Conservation (phyloP, 2,797 vertebrate species). For the Astyanax mexicanus region DNA sequence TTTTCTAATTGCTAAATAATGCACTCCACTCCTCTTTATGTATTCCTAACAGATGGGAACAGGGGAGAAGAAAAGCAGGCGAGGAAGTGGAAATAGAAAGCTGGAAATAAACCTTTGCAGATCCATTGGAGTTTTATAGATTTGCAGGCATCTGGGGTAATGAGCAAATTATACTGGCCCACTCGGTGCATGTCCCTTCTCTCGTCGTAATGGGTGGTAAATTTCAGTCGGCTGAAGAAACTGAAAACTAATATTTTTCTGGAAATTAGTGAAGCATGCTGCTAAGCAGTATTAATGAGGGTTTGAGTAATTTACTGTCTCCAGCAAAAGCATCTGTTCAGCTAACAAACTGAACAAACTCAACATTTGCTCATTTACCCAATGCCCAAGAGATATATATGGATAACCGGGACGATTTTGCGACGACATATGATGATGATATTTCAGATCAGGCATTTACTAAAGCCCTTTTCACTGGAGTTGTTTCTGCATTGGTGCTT, state of each 20-base stretch:
- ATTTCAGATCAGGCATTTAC: not conserved
- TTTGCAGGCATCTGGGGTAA: constrained; percentile 45
- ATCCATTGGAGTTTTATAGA: constrained; percentile 53
- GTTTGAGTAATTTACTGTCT: constrained; percentile 36
- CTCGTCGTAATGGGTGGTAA: constrained; percentile 24
- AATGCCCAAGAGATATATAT: constrained; percentile 8
- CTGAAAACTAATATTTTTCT: constrained; percentile 35
- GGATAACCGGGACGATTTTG: not conserved
- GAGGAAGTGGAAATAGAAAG: constrained; percentile 38
- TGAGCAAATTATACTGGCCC: constrained; percentile 42
- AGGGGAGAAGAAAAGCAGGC: constrained; percentile 34
- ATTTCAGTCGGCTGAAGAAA: constrained; percentile 26
- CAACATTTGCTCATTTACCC: constrained; percentile 25
- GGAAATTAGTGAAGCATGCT: constrained; percentile 31
- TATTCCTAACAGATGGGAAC: constrained; percentile 55
- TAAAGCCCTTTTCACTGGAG: too few relatives aligned
- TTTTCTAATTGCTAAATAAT: constrained; percentile 61
- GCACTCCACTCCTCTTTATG: constrained; percentile 45
- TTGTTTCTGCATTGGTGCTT: too few relatives aligned
- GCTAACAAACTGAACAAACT: constrained; percentile 28
- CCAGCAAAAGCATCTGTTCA: constrained; percentile 33
- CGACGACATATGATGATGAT: not conserved
- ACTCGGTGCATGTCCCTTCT: constrained; percentile 28
- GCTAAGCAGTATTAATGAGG: constrained; percentile 45
- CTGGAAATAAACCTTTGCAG: constrained; percentile 33